Evolutionary conservation across 2,113 vertebrate species (phyloP).

Genomic region (Chunga burmeisteri): DNA sequence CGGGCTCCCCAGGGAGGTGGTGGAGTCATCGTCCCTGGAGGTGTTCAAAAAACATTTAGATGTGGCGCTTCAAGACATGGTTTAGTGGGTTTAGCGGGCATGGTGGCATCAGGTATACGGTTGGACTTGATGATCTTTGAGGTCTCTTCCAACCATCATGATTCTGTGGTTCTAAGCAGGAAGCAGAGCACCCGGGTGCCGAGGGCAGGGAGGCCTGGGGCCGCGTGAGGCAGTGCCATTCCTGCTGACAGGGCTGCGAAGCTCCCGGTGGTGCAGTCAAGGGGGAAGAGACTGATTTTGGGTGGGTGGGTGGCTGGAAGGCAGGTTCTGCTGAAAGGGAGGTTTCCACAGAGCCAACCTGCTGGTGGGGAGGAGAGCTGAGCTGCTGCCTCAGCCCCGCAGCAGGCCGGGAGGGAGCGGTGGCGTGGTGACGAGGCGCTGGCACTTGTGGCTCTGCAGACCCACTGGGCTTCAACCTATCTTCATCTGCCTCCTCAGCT

Average conservation of each 20-base stretch:
- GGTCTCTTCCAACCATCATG: too few relatives aligned
- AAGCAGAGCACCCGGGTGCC: not conserved
- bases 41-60: too few relatives aligned
- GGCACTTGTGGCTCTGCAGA: fast-evolving
- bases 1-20: too few relatives aligned
- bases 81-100: too few relatives aligned
- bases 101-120: too few relatives aligned
- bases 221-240: fast-evolving
- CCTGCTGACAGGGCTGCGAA: not conserved
- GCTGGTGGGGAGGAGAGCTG: not conserved
- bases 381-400: not conserved
- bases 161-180: too few relatives aligned
- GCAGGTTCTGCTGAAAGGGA: not conserved
- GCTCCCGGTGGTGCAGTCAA: not conserved
- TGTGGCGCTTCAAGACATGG: too few relatives aligned
- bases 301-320: not conserved
- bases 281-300: not conserved
- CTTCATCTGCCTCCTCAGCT: not conserved
- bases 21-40: too few relatives aligned
- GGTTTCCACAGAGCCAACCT: not conserved
- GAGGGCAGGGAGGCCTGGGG: not conserved
- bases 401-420: not conserved
- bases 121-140: too few relatives aligned
- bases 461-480: fast-evolving
- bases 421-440: not conserved